Base-by-base conservation (phyloP, 2,888 invertebrate species). In the Aricia artaxerxes region DNA sequence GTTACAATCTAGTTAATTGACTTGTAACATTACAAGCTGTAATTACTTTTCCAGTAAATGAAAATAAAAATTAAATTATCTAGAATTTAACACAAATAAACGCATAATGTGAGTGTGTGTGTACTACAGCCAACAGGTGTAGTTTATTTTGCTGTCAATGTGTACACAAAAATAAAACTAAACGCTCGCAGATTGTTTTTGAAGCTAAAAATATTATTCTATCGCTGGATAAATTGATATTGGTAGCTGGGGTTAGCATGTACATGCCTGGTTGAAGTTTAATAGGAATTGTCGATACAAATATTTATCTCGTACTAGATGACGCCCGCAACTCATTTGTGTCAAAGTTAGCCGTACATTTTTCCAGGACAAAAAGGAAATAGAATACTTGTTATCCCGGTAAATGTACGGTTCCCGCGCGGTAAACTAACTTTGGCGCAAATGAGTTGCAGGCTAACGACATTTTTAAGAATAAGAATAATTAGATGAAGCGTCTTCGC, bases 101-200 rank as follows among this genome's bases (percentile, higher is more conserved):
- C 57, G 57, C 57, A 16, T 16, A 57, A 57, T 57, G 57, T 16
- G 7, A 49, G 11, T 2, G 4, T 2, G 53, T 44, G 7, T 49
- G 0, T 11, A 49, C 49, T 9, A 49, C 57, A 57, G 16, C 57
- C 57, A 61, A 61, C 24, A 61, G 61, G 61, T 61, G 61, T 7
- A 61, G 6, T 61, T 61, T 24, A 24, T 2, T 61, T 61, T 24
- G 6, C 61, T 24, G 7, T 61, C 6, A n/a, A 61, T n/a, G 2
- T 61, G n/a, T 7, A n/a, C 57, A 57, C 5, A 57, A 57, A 16
- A 16, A 57, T n/a, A 61, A 61, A 61, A n/a, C n/a, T 61, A 24
- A 61, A 61, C n/a, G 24, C n/a, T 57, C 61, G 61, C n/a, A 61
- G n/a, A 61, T 61, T 61, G n/a, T 60, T 60, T 60, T 60, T 60